These are phyloP conservation scores for Sarcophaga variegata DNA, from an alignment of 2,888 invertebrate species.

Conservation along the genomic window DNA sequence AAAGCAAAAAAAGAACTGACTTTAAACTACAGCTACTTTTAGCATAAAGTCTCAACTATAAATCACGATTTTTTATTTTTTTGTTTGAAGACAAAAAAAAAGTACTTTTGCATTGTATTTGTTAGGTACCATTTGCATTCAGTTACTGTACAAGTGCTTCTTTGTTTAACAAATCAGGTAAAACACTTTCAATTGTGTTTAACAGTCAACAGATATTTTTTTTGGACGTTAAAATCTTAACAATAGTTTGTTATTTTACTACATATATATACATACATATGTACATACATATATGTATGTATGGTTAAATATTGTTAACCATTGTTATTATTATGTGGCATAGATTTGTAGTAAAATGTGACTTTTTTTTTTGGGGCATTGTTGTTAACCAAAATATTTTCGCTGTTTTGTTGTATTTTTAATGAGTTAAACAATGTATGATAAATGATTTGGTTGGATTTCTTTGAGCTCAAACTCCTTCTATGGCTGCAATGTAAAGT, in stretches of 20 bases:
- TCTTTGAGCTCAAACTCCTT: not conserved
- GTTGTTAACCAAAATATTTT: conserved; percentile 35
- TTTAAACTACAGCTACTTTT: conserved; percentile 11
- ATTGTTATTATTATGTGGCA: not conserved
- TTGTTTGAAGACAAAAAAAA: not conserved
- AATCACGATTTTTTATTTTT: conserved; percentile 48
- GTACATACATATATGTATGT: not conserved
- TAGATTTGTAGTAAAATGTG: not conserved
- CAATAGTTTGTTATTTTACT: not conserved
- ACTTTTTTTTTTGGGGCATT: conserved; percentile 22
- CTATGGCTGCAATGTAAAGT: not conserved
- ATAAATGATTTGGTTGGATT: not conserved
- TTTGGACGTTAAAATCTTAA: not conserved
- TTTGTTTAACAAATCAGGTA: conserved; percentile 51
- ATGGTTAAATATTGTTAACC: conserved; percentile 54
- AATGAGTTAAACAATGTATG: conserved; percentile 39
- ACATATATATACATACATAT: too few relatives aligned
- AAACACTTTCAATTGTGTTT: conserved; percentile 48
- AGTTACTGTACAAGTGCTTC: conserved; percentile 50
- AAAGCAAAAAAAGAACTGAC: not conserved
- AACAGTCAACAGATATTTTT: not conserved
- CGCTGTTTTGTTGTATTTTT: conserved; percentile 16
- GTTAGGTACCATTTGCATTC: not conserved
- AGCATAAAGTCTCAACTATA: conserved; percentile 46
- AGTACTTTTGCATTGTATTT: not conserved